phyloP scores from a whole-genome alignment of 1,140 invertebrate genomes.

The Antheraea mylitta region DNA sequence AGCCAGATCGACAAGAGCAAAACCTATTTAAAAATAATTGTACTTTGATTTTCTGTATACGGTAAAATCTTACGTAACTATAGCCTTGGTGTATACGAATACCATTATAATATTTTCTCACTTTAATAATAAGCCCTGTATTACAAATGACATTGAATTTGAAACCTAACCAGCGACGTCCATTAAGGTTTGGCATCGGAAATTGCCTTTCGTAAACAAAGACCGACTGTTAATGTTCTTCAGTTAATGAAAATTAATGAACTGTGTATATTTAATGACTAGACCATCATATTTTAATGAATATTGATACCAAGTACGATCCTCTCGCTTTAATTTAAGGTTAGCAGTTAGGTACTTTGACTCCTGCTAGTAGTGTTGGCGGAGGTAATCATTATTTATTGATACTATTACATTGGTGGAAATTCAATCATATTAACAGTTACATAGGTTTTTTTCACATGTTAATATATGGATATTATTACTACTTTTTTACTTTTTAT shows the following conservation, averaged over 20 bases:
- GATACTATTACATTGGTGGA: no score
- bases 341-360: background rate
- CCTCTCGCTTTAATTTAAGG: background rate
- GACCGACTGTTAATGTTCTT: conserved; percentile 7
- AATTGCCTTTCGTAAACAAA: conserved; percentile 14
- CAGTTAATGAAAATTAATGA: conserved; percentile 12
- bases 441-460: no score
- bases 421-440: no score
- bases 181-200: conserved; percentile 11
- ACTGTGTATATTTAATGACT: background rate
- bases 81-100: no score
- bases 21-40: no score
- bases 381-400: no score
- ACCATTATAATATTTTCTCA: no score
- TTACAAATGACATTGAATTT: conserved; percentile 1
- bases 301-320: background rate
- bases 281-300: conserved; percentile 1
- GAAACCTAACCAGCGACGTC: conserved; percentile 6
- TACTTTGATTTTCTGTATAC: no score
- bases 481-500: no score
- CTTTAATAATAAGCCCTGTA: background rate
- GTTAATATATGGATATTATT: no score
- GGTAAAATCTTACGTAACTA: no score
- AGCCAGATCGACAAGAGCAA: no score
- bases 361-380: background rate